Conservation (phyloP, 2,888 invertebrate species). For the Pachydiplax longipennis region DNA sequence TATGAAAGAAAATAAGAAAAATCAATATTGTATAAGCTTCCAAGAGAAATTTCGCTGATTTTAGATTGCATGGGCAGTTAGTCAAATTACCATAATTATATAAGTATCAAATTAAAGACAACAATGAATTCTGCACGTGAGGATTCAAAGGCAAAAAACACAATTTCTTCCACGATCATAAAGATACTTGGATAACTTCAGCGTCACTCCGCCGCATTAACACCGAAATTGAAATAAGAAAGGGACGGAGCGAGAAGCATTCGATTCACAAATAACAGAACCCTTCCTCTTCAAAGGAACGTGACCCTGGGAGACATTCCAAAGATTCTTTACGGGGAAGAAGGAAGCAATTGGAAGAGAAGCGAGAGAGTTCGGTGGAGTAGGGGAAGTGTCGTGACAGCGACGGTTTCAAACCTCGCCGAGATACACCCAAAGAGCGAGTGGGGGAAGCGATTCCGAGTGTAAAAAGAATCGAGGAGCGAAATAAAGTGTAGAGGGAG, state of each 20-base stretch:
- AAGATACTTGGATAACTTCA: too few relatives aligned
- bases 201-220: background rate
- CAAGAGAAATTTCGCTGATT: too few relatives aligned
- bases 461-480: background rate
- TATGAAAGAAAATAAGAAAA: too few relatives aligned
- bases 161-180: too few relatives aligned
- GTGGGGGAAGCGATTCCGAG: background rate
- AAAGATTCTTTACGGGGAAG: background rate
- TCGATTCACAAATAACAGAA: background rate
- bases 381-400: background rate
- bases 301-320: background rate
- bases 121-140: background rate
- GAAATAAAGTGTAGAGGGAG: background rate
- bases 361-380: background rate
- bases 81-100: too few relatives aligned
- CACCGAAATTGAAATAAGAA: background rate
- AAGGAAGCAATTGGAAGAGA: background rate
- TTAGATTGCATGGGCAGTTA: too few relatives aligned
- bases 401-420: background rate
- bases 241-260: background rate
- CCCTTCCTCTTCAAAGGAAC: background rate
- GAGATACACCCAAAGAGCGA: background rate
- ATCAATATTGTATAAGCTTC: too few relatives aligned
- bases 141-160: background rate
- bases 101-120: too few relatives aligned